These are phyloP conservation scores for Plagiodera versicolora DNA, from an alignment of 2,888 invertebrate genomes.

Conservation along the genomic window DNA sequence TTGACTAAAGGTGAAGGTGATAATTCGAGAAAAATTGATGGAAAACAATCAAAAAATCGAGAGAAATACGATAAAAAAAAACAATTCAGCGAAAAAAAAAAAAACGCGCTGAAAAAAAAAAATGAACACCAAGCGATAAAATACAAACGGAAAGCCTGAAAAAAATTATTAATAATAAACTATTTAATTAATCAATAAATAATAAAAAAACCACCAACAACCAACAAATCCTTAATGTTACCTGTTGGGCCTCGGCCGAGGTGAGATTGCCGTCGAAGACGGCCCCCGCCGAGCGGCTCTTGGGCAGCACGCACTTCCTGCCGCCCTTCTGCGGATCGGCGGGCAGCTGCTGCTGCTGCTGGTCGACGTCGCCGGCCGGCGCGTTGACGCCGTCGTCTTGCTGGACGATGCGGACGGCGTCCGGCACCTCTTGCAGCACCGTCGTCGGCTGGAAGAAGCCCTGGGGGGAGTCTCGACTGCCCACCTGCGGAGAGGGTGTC, in stretches of 20 bases:
- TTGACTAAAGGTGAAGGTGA: too few species aligned
- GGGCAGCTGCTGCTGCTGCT: slow-evolving; percentile 40
- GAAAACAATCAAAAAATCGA: too few species aligned
- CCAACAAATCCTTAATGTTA: too few species aligned
- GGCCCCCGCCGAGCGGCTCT: slow-evolving; percentile 57
- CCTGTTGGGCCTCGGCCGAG: slow-evolving; percentile 62
- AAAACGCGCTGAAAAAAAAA: too few species aligned
- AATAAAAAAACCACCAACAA: too few species aligned
- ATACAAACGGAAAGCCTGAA: too few species aligned
- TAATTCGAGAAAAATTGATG: too few species aligned
- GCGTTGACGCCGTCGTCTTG: slow-evolving; percentile 54
- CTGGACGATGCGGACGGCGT: slow-evolving; percentile 60
- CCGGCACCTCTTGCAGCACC: slow-evolving; percentile 63
- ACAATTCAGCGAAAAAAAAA: too few species aligned
- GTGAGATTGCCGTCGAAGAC: slow-evolving; percentile 57
- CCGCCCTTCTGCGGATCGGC: slow-evolving; percentile 21
- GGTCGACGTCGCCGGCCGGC: slow-evolving; percentile 43
- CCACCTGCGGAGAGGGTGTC: slow-evolving; percentile 32
- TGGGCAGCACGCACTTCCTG: slow-evolving; percentile 57
- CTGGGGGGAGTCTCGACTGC: slow-evolving; percentile 48
- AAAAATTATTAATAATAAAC: too few species aligned
- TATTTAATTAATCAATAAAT: too few species aligned
- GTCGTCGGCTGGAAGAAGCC: slow-evolving; percentile 41
- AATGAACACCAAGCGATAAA: too few species aligned
- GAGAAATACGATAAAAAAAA: too few species aligned